Percentiles rank a stretch among this genome's conserved stretches.
Evolutionary conservation across 2,797 vertebrate genomes (phyloP).

Genomic region (Gallinago solitaria): DNA sequence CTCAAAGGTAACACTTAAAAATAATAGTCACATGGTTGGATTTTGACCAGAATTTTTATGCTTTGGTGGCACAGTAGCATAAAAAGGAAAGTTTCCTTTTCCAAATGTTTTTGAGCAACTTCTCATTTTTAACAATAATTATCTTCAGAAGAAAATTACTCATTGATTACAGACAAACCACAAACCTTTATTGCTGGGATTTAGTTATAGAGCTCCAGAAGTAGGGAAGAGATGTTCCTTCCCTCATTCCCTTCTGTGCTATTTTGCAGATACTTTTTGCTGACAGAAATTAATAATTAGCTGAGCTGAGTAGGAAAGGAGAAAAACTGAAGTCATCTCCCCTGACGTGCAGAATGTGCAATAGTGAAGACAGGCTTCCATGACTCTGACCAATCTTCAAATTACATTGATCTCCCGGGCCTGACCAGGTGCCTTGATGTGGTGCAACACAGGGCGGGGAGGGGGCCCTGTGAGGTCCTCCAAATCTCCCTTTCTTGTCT

Average conservation of each 20-base stretch:
- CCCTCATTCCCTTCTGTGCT: accelerated
- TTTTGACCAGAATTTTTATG: neutral
- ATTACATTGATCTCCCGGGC: neutral
- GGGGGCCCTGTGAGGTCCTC: accelerated
- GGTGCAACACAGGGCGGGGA: accelerated
- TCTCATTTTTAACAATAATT: neutral
- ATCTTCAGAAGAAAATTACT: neutral
- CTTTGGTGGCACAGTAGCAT: neutral
- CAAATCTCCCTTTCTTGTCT: neutral
- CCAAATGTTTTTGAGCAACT: neutral
- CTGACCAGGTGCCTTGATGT: neutral
- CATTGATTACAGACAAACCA: neutral
- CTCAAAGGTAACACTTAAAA: neutral
- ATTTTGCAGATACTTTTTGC: neutral
- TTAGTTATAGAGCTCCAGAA: neutral
- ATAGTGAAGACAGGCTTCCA: neutral
- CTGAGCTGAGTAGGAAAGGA: neutral
- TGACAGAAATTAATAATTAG: neutral
- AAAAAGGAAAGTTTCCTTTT: neutral
- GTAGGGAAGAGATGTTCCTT: neutral
- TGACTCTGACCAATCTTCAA: neutral
- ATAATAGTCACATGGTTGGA: neutral
- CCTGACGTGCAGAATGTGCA: neutral
- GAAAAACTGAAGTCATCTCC: neutral
- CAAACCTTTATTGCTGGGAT: neutral